These are phyloP conservation scores for Sialia sialis DNA, from an alignment of 2,113 vertebrate genomes.

Conservation along the genomic window DNA sequence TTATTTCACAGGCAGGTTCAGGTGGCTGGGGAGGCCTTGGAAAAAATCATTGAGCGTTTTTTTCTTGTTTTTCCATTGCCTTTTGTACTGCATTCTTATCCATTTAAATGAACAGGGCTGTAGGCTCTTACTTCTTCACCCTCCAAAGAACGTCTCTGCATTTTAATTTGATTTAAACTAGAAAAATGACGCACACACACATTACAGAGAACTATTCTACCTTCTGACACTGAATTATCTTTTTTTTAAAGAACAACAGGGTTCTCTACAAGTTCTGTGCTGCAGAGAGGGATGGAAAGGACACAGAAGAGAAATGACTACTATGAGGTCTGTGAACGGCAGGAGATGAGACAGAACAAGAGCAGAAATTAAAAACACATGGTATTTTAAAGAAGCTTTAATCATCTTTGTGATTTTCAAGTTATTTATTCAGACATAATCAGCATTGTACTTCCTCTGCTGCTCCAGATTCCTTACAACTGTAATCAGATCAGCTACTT, in stretches of 20 bases:
- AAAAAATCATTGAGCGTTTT: neutral
- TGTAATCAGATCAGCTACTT: constrained; percentile 63
- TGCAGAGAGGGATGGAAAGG: neutral
- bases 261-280: neutral
- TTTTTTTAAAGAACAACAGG: neutral
- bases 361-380: constrained; percentile 38
- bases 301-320: neutral
- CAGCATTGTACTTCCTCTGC: constrained; percentile 51
- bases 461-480: constrained; percentile 54
- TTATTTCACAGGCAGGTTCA: neutral
- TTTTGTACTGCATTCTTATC: neutral
- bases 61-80: neutral
- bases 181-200: neutral
- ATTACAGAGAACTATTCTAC: neutral
- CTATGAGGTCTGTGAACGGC: neutral
- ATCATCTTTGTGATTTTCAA: constrained; percentile 50
- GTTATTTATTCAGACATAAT: constrained; percentile 62
- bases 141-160: neutral
- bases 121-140: neutral
- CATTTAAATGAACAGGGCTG: neutral
- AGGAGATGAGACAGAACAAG: constrained; percentile 17
- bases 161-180: neutral
- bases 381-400: constrained; percentile 53
- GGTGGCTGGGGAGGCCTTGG: neutral
- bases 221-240: neutral